These are phyloP conservation scores for Sibirionetta formosa DNA, from an alignment of 2,797 vertebrate species.

Conservation along the genomic window DNA sequence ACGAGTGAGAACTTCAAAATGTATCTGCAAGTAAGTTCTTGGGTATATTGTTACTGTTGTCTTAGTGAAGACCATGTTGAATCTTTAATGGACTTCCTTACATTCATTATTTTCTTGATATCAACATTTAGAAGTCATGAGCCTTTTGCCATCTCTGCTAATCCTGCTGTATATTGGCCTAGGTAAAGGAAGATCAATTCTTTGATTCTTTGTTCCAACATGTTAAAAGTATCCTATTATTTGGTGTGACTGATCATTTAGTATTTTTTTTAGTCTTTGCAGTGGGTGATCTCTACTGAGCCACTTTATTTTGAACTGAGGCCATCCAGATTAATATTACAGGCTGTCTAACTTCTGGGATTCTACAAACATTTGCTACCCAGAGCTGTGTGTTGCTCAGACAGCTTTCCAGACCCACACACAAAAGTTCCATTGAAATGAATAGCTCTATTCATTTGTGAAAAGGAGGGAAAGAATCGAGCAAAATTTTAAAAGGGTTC, in stretches of 20 bases:
- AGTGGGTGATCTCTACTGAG: background rate
- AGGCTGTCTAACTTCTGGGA: conserved; percentile 26
- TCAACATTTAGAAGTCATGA: background rate
- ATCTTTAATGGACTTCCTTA: background rate
- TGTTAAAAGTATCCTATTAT: background rate
- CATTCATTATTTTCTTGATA: background rate
- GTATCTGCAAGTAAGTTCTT: background rate
- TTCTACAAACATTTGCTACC: conserved; percentile 77
- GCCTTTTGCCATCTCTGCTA: background rate
- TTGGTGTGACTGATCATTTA: background rate
- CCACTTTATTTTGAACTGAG: background rate
- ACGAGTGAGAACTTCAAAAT: background rate
- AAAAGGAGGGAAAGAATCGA: conserved; percentile 35
- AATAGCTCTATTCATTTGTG: conserved; percentile 78
- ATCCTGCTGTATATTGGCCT: background rate
- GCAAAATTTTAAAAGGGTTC: conserved; percentile 65
- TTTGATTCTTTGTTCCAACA: background rate
- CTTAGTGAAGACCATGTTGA: background rate
- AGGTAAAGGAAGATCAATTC: background rate
- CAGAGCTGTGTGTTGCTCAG: conserved; percentile 65
- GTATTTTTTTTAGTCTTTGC: background rate
- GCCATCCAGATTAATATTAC: background rate
- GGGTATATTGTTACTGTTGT: rapidly evolving
- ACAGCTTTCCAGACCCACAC: conserved; percentile 69
- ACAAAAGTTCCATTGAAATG: conserved; percentile 76